Evolutionary conservation across 53 echinoderm and acorn worm genomes (phyloP).

Genomic region (Actinopyga echinites): DNA sequence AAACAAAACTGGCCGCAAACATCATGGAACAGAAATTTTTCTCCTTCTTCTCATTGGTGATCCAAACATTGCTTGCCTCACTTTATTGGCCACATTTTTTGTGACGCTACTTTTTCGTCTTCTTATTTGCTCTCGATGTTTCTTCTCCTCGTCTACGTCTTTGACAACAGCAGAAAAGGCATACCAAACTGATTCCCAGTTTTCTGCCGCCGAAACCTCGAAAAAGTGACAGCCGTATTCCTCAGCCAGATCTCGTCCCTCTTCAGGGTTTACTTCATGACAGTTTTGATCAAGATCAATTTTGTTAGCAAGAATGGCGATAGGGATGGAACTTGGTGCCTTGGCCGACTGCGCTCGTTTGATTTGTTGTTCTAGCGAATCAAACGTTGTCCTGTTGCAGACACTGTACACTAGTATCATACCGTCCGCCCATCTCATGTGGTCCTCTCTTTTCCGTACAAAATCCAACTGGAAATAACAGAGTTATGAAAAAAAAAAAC

Average conservation of each 20-base stretch:
- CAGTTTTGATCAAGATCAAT: constrained; percentile 80
- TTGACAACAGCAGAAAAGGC: constrained; percentile 77
- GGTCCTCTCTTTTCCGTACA: constrained; percentile 69
- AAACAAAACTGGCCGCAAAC: no score
- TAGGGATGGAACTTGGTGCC: constrained; percentile 82
- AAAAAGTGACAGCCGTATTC: constrained; percentile 97
- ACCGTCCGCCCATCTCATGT: constrained; percentile 85
- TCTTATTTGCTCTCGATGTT: constrained; percentile 66
- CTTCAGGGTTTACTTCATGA: constrained; percentile 72
- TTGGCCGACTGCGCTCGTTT: constrained; percentile 69
- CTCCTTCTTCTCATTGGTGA: constrained; percentile 78
- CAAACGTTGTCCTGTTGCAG: constrained; percentile 76
- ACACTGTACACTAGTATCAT: constrained; percentile 93
- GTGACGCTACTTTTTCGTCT: constrained; percentile 89
- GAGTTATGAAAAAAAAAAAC: not conserved
- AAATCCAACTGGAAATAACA: constrained; percentile 61
- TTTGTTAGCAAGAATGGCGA: constrained; percentile 88
- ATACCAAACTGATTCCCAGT: constrained; percentile 72
- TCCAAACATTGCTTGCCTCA: constrained; percentile 87
- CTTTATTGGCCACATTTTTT: constrained; percentile 86
- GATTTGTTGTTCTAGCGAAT: constrained; percentile 71
- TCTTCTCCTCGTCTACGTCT: constrained; percentile 78
- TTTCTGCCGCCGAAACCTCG: constrained; percentile 90
- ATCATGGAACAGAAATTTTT: constrained; percentile 80
- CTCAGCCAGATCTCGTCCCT: constrained; percentile 83